Percentiles rank a stretch among this genome's conserved stretches.
phyloP scores from a whole-genome alignment of 2,797 vertebrate species.

The Eulemur mongoz region DNA sequence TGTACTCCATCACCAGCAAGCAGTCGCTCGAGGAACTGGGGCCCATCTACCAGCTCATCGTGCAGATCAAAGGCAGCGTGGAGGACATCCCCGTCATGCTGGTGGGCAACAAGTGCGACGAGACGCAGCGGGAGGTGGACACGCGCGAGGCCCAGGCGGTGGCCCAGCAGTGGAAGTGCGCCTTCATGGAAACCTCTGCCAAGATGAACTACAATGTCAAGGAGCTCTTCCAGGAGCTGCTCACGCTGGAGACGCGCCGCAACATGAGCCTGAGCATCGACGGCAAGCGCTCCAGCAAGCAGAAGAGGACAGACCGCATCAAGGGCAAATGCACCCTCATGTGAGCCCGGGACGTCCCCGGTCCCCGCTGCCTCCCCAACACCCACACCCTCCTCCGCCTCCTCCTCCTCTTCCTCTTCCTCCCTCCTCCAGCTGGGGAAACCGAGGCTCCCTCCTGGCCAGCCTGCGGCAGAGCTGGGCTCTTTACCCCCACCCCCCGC shows the following conservation, averaged over 20 bases:
- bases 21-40: constrained; percentile 97
- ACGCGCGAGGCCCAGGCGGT: constrained; percentile 94
- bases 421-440: neutral
- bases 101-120: constrained; percentile 98
- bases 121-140: constrained; percentile 95
- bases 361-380: neutral
- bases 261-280: constrained; percentile 97
- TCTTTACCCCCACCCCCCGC: neutral
- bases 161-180: constrained; percentile 97
- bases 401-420: neutral
- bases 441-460: neutral
- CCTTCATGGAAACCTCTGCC: constrained; percentile 99
- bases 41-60: constrained; percentile 95
- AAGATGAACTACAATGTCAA: constrained; percentile 99
- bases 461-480: neutral
- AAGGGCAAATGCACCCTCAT: constrained; percentile 97
- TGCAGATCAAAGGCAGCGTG: constrained; percentile 96
- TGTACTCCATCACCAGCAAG: constrained; percentile 95
- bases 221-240: constrained; percentile 98
- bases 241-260: constrained; percentile 96
- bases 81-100: constrained; percentile 98
- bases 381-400: neutral
- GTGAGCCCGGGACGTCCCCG: constrained; percentile 83
- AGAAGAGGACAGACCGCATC: constrained; percentile 95
- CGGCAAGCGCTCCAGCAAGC: constrained; percentile 92